Conservation (phyloP, 1,140 invertebrate genomes). For the Cydia splendana region DNA sequence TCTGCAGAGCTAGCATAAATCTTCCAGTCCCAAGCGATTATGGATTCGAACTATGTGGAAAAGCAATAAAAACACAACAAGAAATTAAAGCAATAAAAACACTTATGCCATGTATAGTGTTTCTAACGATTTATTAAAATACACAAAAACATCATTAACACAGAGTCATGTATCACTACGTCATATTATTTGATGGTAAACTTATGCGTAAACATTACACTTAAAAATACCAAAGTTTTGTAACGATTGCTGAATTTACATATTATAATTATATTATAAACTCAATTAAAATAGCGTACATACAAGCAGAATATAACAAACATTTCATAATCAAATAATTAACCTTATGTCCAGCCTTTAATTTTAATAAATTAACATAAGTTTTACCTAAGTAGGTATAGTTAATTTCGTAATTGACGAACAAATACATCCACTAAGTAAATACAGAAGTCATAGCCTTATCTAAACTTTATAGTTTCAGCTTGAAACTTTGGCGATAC, state of each 20-base stretch:
- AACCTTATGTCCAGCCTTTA: slow-evolving; percentile 21
- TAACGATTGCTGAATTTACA: slow-evolving; percentile 13
- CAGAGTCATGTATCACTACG: slow-evolving; percentile 49
- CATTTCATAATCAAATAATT: slow-evolving; percentile 2
- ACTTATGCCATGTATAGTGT: slow-evolving; percentile 38
- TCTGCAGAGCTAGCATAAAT: too few species aligned
- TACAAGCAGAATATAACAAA: slow-evolving; percentile 22
- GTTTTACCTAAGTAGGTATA: slow-evolving; percentile 1
- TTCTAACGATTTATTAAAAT: slow-evolving; percentile 53
- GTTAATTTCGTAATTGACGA: slow-evolving; percentile 24
- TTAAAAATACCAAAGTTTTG: slow-evolving; percentile 21
- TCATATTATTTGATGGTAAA: slow-evolving; percentile 63
- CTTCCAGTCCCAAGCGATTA: too few species aligned
- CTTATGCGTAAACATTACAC: slow-evolving; percentile 51
- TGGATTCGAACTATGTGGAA: too few species aligned
- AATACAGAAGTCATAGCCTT: not conserved
- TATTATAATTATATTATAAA: slow-evolving; percentile 1
- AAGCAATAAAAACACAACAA: too few species aligned
- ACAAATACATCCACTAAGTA: slow-evolving; percentile 16
- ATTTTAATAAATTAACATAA: slow-evolving; percentile 5
- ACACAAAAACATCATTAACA: slow-evolving; percentile 55
- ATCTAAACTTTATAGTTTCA: not conserved
- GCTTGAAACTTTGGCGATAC: not conserved
- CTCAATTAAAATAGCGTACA: slow-evolving; percentile 8
- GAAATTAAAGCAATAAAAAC: not conserved